Conservation (phyloP, 1,140 invertebrate species). For the Gonioctena quinquepunctata region DNA sequence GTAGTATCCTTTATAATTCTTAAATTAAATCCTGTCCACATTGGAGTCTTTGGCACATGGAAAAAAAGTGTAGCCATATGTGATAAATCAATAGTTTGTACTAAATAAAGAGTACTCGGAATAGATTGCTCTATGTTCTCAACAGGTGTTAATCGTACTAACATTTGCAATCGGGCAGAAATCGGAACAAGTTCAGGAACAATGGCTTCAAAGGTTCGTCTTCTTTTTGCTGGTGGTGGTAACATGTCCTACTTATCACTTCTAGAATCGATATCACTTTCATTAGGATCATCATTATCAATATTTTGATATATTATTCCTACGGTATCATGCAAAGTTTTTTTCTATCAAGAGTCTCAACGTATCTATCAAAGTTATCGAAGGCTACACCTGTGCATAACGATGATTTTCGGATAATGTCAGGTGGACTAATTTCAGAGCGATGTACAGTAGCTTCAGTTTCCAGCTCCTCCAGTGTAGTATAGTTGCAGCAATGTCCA, state of each 20-base stretch:
- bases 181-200: slow-evolving; percentile 20
- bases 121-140: slow-evolving; percentile 19
- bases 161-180: slow-evolving; percentile 19
- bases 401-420: too few species aligned
- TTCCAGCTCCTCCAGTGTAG: too few species aligned
- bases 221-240: slow-evolving; percentile 20
- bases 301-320: slow-evolving; percentile 11
- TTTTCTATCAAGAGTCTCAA: too few species aligned
- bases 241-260: slow-evolving; percentile 18
- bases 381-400: too few species aligned
- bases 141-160: slow-evolving; percentile 14
- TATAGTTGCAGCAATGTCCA: too few species aligned
- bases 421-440: too few species aligned
- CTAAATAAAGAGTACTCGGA: slow-evolving; percentile 10
- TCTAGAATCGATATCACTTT: slow-evolving; percentile 17
- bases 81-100: slow-evolving; percentile 21
- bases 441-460: too few species aligned
- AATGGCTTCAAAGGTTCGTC: slow-evolving; percentile 22
- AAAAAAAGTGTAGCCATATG: slow-evolving; percentile 17
- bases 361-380: too few species aligned
- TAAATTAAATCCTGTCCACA: neutral
- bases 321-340: too few species aligned
- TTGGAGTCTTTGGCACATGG: slow-evolving; percentile 8
- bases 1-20: slow-evolving; percentile 12
- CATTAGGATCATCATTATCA: slow-evolving; percentile 9